Evolutionary conservation across 2,888 invertebrate genomes (phyloP).

Genomic region (Phyllotreta striolata): DNA sequence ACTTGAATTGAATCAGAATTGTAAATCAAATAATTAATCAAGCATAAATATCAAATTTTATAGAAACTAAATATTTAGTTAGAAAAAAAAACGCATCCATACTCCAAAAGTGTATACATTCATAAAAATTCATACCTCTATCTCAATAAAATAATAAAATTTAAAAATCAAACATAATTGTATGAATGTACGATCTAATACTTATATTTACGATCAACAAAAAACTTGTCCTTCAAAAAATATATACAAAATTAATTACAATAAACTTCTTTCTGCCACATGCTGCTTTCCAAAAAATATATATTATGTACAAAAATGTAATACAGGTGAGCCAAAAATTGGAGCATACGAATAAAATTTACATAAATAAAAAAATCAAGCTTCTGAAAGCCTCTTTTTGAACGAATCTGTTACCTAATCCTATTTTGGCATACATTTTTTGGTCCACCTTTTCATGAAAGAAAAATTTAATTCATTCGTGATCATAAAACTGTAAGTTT

Average conservation of each 20-base stretch:
- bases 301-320: slow-evolving; percentile 11
- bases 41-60: no score
- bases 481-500: no score
- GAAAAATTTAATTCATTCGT: no score
- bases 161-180: slow-evolving; percentile 39
- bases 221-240: slow-evolving; percentile 34
- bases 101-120: slow-evolving; percentile 14
- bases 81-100: slow-evolving; percentile 12
- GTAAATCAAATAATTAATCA: no score
- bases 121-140: slow-evolving; percentile 28
- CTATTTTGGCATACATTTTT: no score
- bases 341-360: neutral
- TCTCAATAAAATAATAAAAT: slow-evolving; percentile 35
- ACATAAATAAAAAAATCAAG: neutral
- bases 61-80: no score
- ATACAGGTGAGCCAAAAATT: slow-evolving; percentile 1
- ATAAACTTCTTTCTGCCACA: slow-evolving; percentile 31
- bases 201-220: slow-evolving; percentile 30
- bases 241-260: slow-evolving; percentile 44
- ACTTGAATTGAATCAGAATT: no score
- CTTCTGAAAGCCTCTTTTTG: neutral
- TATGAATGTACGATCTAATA: slow-evolving; percentile 34
- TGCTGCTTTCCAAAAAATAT: slow-evolving; percentile 6
- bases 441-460: no score
- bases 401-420: no score